These are phyloP conservation scores for Corbicula japonica DNA, from an alignment of 2,888 invertebrate species.

Conservation along the genomic window DNA sequence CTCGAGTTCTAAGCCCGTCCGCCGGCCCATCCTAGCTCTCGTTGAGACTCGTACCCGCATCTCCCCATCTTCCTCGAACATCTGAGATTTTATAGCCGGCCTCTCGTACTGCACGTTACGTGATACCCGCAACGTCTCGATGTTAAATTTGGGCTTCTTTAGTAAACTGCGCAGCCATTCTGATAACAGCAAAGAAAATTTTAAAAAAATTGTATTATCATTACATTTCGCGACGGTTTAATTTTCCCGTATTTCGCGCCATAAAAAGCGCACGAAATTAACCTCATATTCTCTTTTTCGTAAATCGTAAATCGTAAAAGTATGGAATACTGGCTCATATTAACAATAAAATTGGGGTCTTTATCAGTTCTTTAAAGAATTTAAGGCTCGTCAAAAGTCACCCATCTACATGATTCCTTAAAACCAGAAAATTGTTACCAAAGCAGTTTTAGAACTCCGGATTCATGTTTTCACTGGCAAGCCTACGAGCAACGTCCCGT, in stretches of 20 bases:
- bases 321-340: background rate
- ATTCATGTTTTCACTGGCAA: too few species aligned
- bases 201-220: too few species aligned
- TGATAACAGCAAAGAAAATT: constrained; percentile 16
- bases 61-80: too few species aligned
- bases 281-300: background rate
- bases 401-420: too few species aligned
- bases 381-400: too few species aligned
- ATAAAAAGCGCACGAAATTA: background rate
- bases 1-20: constrained; percentile 61
- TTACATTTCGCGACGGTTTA: background rate
- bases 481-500: too few species aligned
- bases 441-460: too few species aligned
- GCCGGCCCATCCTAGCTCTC: constrained; percentile 28
- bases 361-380: background rate
- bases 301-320: background rate
- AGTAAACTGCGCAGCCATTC: constrained; percentile 57
- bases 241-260: background rate
- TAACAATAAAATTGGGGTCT: background rate
- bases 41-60: too few species aligned
- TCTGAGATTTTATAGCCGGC: background rate
- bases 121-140: constrained; percentile 69
- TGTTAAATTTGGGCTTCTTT: constrained; percentile 68
- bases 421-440: too few species aligned
- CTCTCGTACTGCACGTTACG: constrained; percentile 57